These are phyloP conservation scores for Drosophila arizonae DNA, from an alignment of 1,140 invertebrate genomes.

Conservation along the genomic window DNA sequence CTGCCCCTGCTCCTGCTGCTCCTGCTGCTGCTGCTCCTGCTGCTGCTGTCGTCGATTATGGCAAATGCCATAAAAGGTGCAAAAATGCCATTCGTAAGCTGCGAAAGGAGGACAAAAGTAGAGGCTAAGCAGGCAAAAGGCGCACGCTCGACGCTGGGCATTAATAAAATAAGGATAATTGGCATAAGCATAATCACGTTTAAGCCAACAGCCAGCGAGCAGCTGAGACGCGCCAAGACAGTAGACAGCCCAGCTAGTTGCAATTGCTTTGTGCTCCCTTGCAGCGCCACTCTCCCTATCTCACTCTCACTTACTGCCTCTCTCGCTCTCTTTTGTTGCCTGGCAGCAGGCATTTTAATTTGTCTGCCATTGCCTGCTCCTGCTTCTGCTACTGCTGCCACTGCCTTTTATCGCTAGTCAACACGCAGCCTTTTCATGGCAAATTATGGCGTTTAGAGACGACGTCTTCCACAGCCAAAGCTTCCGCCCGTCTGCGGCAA, in stretches of 20 bases:
- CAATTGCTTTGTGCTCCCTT: constrained; percentile 26
- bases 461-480: constrained; percentile 25
- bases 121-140: constrained; percentile 35
- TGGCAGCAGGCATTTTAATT: constrained; percentile 68
- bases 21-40: not conserved
- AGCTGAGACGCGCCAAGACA: constrained; percentile 60
- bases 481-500: constrained; percentile 43
- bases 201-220: constrained; percentile 73
- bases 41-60: constrained; percentile 60
- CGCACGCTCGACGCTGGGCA: constrained; percentile 42
- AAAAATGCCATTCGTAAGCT: constrained; percentile 71
- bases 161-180: constrained; percentile 82
- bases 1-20: constrained; percentile 8
- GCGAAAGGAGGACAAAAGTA: constrained; percentile 28
- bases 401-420: constrained; percentile 75
- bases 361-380: constrained; percentile 50
- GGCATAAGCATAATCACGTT: constrained; percentile 81
- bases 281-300: too few relatives aligned
- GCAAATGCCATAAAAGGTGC: constrained; percentile 76
- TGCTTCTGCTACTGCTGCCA: constrained; percentile 23
- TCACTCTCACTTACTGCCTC: too few relatives aligned
- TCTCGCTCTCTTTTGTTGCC: constrained; percentile 51
- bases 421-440: constrained; percentile 80
- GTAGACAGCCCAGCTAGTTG: constrained; percentile 58
- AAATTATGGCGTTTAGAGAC: constrained; percentile 76